These are phyloP conservation scores for Amphimedon queenslandica DNA, from an alignment of 37 sponge, comb jelly and placozoan genomes.

Conservation along the genomic window DNA sequence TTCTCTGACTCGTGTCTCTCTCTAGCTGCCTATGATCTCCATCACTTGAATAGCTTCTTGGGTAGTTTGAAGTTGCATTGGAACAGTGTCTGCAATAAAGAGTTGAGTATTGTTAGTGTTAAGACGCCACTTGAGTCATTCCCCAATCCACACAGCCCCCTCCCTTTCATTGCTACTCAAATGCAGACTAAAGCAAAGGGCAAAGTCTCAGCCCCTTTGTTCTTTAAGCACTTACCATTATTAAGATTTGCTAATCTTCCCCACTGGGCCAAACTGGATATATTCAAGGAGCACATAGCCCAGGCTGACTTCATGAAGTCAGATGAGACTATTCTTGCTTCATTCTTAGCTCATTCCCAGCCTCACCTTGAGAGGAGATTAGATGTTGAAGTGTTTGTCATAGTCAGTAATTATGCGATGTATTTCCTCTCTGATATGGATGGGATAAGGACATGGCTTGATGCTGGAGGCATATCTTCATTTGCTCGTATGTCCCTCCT, in stretches of 20 bases:
- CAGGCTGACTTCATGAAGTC: constrained; percentile 50
- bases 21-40: constrained; percentile 21
- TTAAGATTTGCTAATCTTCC: constrained; percentile 11
- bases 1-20: constrained; percentile 12
- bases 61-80: constrained; percentile 2
- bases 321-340: constrained; percentile 28
- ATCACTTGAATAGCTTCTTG: constrained; percentile 29
- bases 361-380: background rate
- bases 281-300: constrained; percentile 49
- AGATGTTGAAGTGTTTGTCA: constrained; percentile 47
- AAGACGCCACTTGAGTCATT: background rate
- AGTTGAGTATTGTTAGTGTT: too few species aligned
- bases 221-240: constrained; percentile 22
- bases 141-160: background rate
- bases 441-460: constrained; percentile 37
- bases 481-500: constrained; percentile 27
- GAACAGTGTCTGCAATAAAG: background rate
- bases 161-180: too few species aligned
- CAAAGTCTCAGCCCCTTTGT: background rate
- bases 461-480: constrained; percentile 36
- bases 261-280: constrained; percentile 13
- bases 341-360: constrained; percentile 29
- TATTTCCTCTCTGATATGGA: constrained; percentile 49
- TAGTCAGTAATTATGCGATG: constrained; percentile 48
- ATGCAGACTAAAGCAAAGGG: background rate